These are phyloP conservation scores for Gavia stellata DNA, from an alignment of 2,113 vertebrate species.

Conservation along the genomic window DNA sequence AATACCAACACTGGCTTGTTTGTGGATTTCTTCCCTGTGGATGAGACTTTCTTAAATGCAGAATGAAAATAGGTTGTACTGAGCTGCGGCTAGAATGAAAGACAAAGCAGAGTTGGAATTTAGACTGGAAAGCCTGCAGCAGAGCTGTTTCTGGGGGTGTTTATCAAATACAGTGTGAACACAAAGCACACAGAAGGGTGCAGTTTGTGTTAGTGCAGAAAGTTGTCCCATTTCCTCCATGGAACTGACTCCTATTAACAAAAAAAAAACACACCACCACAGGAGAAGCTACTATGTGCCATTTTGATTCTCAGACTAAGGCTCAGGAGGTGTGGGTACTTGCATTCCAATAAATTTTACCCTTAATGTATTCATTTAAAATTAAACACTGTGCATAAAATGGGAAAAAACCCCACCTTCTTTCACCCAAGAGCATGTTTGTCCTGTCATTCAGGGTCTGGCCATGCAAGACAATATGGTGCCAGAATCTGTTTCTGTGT, in stretches of 20 bases:
- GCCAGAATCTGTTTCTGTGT: not conserved
- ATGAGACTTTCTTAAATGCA: conserved; percentile 9
- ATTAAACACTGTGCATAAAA: not conserved
- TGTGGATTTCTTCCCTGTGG: conserved; percentile 54
- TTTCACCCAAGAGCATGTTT: not conserved
- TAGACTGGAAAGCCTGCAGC: not conserved
- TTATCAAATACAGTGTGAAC: not conserved
- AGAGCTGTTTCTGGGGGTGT: not conserved
- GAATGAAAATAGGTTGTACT: not conserved
- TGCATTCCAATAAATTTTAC: not conserved
- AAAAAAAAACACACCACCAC: not conserved
- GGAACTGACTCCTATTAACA: not conserved
- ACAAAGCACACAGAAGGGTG: not conserved
- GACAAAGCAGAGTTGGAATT: not conserved
- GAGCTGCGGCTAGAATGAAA: not conserved
- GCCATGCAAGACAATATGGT: not conserved
- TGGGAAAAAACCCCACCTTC: not conserved
- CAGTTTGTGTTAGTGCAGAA: not conserved
- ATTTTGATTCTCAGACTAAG: not conserved
- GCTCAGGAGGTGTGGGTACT: not conserved
- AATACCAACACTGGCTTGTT: conserved; percentile 76
- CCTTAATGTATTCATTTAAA: not conserved
- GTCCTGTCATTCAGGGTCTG: not conserved
- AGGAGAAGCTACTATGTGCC: not conserved
- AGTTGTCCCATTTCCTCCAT: not conserved